Percentiles rank a stretch among this genome's conserved stretches.
phyloP scores from a whole-genome alignment of 2,888 invertebrate species.

The Tenthredo distinguenda region DNA sequence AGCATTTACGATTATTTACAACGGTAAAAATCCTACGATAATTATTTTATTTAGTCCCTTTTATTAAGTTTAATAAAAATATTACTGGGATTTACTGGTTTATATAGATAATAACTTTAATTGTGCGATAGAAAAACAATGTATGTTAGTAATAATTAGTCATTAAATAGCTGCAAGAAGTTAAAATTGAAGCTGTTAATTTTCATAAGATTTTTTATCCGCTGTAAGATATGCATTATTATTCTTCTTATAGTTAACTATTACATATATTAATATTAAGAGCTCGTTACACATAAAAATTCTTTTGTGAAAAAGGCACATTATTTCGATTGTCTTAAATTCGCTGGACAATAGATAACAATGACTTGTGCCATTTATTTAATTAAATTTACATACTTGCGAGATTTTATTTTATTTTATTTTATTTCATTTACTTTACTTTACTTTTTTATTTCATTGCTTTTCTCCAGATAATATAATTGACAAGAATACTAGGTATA shows the following conservation, averaged over 20 bases:
- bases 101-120: neutral
- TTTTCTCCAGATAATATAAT: conserved; percentile 2
- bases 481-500: conserved; percentile 29
- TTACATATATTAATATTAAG: conserved; percentile 26
- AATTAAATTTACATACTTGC: neutral
- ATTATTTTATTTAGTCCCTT: neutral
- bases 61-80: neutral
- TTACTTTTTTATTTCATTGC: neutral
- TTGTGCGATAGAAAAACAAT: neutral
- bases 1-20: conserved; percentile 49
- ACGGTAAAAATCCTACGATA: conserved; percentile 27
- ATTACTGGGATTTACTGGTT: conserved; percentile 20
- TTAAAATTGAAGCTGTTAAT: neutral
- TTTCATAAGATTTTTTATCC: neutral
- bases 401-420: neutral
- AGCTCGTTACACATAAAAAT: conserved; percentile 23
- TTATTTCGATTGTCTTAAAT: conserved; percentile 40
- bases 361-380: conserved; percentile 8
- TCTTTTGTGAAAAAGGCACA: conserved; percentile 37
- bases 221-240: conserved; percentile 45
- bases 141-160: neutral
- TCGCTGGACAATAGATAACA: conserved; percentile 30
- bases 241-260: neutral
- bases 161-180: neutral
- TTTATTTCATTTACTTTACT: neutral